These are phyloP conservation scores for Chironex yamaguchii DNA, from an alignment of 30 jellyfish, hydroid and myxozoan species.

Conservation along the genomic window DNA sequence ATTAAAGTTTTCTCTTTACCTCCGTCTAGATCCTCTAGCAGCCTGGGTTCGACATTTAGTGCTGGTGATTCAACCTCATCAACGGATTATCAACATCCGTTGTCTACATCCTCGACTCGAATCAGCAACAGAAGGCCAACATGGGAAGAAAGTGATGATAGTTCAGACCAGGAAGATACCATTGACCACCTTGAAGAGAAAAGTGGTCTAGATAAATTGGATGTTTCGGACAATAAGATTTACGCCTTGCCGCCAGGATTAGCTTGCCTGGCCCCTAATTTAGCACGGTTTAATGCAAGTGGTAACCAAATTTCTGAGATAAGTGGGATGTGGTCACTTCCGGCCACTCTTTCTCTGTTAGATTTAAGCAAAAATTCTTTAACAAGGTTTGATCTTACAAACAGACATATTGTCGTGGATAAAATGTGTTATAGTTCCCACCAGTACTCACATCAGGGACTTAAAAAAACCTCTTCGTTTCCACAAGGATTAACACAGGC, in stretches of 20 bases:
- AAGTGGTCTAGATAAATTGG: conserved; percentile 71
- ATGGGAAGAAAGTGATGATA: conserved; percentile 62
- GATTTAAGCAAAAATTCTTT: conserved; percentile 72
- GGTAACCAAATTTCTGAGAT: conserved; percentile 42
- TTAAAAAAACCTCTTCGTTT: conserved; percentile 15
- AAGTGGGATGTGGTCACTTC: conserved; percentile 27
- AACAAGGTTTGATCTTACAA: conserved; percentile 33
- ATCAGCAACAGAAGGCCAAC: conserved; percentile 81
- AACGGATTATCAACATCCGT: too few species aligned
- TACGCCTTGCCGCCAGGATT: conserved; percentile 69
- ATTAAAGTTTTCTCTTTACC: too few species aligned
- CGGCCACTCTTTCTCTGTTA: conserved; percentile 61
- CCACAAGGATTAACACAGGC: conserved; percentile 3
- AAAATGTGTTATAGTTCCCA: conserved; percentile 16
- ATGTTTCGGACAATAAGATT: conserved; percentile 69
- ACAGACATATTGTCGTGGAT: conserved; percentile 24
- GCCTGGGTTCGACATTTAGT: too few species aligned
- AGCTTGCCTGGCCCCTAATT: conserved; percentile 92
- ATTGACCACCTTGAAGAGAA: conserved; percentile 85
- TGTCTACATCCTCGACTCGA: conserved; percentile 9
- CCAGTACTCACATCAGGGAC: not conserved
- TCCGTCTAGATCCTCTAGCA: too few species aligned
- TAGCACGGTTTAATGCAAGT: conserved; percentile 53
- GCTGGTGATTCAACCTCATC: too few species aligned
- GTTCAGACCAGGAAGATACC: conserved; percentile 49